Base-by-base conservation (phyloP, 2,888 invertebrate genomes). In the Meiosimyza decipiens region DNA sequence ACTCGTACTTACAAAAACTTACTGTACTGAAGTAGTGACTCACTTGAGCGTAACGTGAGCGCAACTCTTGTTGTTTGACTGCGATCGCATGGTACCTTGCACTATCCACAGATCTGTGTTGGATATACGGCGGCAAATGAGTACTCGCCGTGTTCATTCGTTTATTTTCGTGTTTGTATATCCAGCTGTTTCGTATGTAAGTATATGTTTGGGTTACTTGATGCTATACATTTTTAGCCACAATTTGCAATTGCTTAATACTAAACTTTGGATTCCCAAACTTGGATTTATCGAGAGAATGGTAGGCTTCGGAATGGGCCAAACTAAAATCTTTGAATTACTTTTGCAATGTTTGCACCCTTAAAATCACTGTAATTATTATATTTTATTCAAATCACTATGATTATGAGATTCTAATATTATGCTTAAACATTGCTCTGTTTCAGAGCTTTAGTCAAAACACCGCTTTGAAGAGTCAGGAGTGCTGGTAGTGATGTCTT, bases 21-120 rank as follows among this genome's bases (percentile, higher is more conserved):
- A 54, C 40, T 62, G 16, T 12, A 33, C 18, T 3, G 9, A 72
- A 71, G 74, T 73, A 77, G 83, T 84, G 84, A 84, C 81, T 82
- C 84, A 84, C 81, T 84, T 81, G 82, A 83, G 83, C 84, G 83
- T 81, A 84, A 83, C 84, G 81, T 82, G 81, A 80, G 81, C 82
- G 76, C 76, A 79, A 79, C 77, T 78, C 78, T 79, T 78, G 51
- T 71, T 72, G 40, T 70, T 22, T 70, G 12, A 28, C 51, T 11
- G 60, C 47, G 69, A 60, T 62, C 62, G 51, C 40, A 33, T 52
- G 47, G 62, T 70, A 54, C 54, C 62, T 52, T 63, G 54, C 62
- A 54, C 62, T 47, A 33, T 40, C 40, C 40, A 40, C 6, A 40
- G 40, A 40, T 40, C 40, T 40, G 67, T 16, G 80, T 76, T 73